Evolutionary conservation across 2,797 vertebrate genomes (phyloP), one percentile per base, ranked within the genome.

Genomic region (Takifugu ocellatus): DNA sequence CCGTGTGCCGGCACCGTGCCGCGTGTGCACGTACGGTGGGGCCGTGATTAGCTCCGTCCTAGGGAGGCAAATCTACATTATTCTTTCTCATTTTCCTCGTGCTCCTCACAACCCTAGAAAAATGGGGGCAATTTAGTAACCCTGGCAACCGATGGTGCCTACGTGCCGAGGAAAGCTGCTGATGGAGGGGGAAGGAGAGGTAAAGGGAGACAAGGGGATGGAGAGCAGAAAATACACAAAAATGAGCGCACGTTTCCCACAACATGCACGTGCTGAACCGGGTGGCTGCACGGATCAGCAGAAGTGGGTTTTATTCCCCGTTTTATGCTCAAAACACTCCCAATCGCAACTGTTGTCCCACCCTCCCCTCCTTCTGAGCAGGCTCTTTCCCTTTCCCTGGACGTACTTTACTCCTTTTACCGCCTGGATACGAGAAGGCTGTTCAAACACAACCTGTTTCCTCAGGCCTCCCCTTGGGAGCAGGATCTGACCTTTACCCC

Each of bases 401-500:
- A 62, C 65, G 59, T 54, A 59, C 60, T 61, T 50, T 62, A 48
- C 31, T 25, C 15, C 66, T 72, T 49, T 66, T 29, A 63, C 67
- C 70, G 61, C 63, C 55, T 44, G 67, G 71, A 72, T 70, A 78
- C 63, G 70, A 31, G 72, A 85, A 65, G 68, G 65, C 78, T 82
- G 84, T 79, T 85, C 77, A 84, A 87, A 85, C 83, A 84, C 81
- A 89, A 88, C 84, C 89, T 87, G 86, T 87, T 90, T 91, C 88
- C 88, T 88, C 77, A 75, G 63, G 66, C 49, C 2, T 63, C 87
- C 65, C 31, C 0, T 24, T 0, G 76, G 69, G 87, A 86, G 59
- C 51, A 62, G 79, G 78, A 78, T 81, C 72, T 80, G 85, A 75
- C 78, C 82, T 72, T 63, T 77, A 67, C 63, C 56, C 75, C 70